Evolutionary conservation across 2,888 invertebrate genomes (phyloP), one percentile per base, ranked within the genome.

Genomic region (Drosophila phalerata): DNA sequence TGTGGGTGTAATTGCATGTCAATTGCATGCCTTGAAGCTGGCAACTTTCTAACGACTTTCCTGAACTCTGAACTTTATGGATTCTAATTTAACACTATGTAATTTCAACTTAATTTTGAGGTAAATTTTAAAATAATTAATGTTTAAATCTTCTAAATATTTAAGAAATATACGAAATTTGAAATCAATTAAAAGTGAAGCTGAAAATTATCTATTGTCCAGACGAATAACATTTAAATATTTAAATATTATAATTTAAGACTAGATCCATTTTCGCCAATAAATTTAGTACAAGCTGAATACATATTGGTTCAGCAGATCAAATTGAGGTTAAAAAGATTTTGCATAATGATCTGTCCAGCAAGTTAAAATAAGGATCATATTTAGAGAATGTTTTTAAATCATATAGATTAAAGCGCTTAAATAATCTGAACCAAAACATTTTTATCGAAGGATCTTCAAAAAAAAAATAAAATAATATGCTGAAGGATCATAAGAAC

Each of bases 1-100:
- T 19, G 51, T 57, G 65, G 25, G 63, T 75, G 79, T 84, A 84
- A 84, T 88, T 88, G 89, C 87, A 88, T 84, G 89, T 84, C 89
- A 84, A 86, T 84, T 88, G 84, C 89, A 88, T 68, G 85, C 61
- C 68, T 58, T 32, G 30, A 51, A 32, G 32, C 42, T 52, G 73
- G 55, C 52, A 77, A 74, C 48, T 79, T 77, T 69, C 52, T 70
- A 70, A 79, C 62, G 56, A 57, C 58, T 57, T 73, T 48, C 48
- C 25, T 28, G 37, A 25, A 22, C 3, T 22, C 22, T 17, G 25
- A 51, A 32, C 30, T 43, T 37, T 9, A 58, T 45, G 19, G 10
- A 15, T 47, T 30, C 32, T 40, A 47, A 53, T 62, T 66, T 17
- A 53, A 52, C 42, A 52, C 60, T 32, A n/a, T n/a, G n/a, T 34